These are phyloP conservation scores for Neogale vison DNA, from an alignment of 2,113 vertebrate genomes.

Conservation along the genomic window DNA sequence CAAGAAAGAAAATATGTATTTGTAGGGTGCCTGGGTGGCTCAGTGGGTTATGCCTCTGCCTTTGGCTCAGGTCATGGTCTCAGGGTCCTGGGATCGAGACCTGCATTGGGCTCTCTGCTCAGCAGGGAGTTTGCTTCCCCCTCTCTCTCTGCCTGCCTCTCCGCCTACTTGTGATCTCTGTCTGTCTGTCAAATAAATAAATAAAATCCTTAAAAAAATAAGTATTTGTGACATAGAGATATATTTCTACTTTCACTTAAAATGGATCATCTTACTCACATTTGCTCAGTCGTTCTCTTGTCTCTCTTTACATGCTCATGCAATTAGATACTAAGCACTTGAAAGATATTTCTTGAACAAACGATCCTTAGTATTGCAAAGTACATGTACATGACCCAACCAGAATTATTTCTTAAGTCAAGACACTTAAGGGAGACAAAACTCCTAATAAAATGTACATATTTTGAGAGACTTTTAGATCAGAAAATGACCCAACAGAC, in stretches of 20 bases:
- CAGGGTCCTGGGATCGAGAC: too few relatives aligned
- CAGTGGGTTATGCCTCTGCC: too few relatives aligned
- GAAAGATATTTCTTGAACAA: background rate
- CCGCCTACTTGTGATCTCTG: too few relatives aligned
- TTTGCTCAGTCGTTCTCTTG: background rate
- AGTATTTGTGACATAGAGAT: background rate
- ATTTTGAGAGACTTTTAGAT: background rate
- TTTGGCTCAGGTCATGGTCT: too few relatives aligned
- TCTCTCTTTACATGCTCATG: background rate
- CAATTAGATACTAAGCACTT: background rate
- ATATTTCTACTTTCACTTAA: background rate
- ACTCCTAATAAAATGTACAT: background rate
- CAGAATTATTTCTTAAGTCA: background rate
- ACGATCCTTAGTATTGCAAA: background rate
- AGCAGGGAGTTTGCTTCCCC: too few relatives aligned
- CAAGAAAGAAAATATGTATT: background rate
- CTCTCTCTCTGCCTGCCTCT: too few relatives aligned
- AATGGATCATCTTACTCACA: background rate
- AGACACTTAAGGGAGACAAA: background rate
- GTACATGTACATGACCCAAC: background rate
- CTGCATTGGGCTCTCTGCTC: too few relatives aligned
- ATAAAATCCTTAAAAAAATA: background rate
- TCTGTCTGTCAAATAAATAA: too few relatives aligned
- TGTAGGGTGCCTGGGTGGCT: too few relatives aligned
- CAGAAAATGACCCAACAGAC: background rate